phyloP scores from a whole-genome alignment of 2,888 invertebrate species.

The Elgonia sp. region DNA sequence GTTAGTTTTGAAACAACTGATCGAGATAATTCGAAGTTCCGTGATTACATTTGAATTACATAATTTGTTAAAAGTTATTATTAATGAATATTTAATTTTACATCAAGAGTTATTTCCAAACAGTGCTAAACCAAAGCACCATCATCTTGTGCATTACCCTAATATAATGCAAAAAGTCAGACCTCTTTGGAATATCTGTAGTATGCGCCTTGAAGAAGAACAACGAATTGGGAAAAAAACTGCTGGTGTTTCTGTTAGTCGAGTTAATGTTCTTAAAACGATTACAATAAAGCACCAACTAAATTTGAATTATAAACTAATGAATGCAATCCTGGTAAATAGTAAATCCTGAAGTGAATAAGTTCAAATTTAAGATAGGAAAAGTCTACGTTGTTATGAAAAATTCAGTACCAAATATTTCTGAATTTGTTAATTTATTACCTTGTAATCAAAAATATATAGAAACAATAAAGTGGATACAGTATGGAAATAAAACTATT shows the following conservation, averaged over 20 bases:
- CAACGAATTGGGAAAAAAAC: slow-evolving; percentile 71
- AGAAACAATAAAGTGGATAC: background rate
- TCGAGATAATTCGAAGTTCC: slow-evolving; percentile 23
- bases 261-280: slow-evolving; percentile 55
- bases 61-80: slow-evolving; percentile 46
- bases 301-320: slow-evolving; percentile 15
- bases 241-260: slow-evolving; percentile 54
- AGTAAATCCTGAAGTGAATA: background rate
- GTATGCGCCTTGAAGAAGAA: slow-evolving; percentile 73
- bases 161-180: slow-evolving; percentile 71
- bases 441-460: background rate
- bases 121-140: slow-evolving; percentile 73
- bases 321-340: background rate
- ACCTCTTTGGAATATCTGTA: slow-evolving; percentile 72
- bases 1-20: slow-evolving; percentile 26
- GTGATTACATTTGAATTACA: slow-evolving; percentile 41
- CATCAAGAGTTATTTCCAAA: slow-evolving; percentile 37
- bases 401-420: background rate
- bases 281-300: slow-evolving; percentile 9
- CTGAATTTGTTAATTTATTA: background rate
- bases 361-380: too few relatives aligned
- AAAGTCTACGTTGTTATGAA: too few relatives aligned
- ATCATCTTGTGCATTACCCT: slow-evolving; percentile 73
- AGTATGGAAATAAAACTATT: slow-evolving; percentile 35
- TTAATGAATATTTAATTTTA: slow-evolving; percentile 65